Base-by-base conservation (phyloP, 2,113 vertebrate genomes). In the Macrotus californicus region DNA sequence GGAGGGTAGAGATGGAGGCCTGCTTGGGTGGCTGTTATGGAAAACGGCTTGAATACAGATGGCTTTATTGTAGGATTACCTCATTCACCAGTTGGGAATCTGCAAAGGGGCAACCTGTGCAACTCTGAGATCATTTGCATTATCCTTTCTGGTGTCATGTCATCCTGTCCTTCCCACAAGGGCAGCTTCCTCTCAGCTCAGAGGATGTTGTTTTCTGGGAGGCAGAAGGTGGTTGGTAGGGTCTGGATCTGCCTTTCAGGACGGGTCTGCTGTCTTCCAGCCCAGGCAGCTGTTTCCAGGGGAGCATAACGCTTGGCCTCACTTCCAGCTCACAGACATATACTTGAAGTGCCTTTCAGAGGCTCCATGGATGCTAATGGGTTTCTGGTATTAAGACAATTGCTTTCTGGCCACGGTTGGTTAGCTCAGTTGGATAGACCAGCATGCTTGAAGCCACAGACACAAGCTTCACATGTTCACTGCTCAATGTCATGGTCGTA, bases 361-460 rank as follows among this genome's bases (percentile, higher is more conserved):
- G 36, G 48, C 86, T 86, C 59, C 0, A 0, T 59, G 73, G 88
- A 73, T 73, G 46, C 4, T 89, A 83, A 88, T 67, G 79, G 93
- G 82, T 91, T 97, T 94, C 93, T 89, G 88, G 75, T 93, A 69
- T 34, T 12, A 80, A 39, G 91, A 64, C 72, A 22, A 54, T 83
- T 94, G 86, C 69, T 93, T 88, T 67, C 83, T 89, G 91, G 95
- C 85, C 73, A 64, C 1, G 19, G 88, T 14, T 83, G 41, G 36
- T 86, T 87, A 85, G 79, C 79, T 93, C 69, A 10, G 46, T 31
- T 85, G 91, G 83, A 70, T 29, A 73, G 39, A 66, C 5, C 48
- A 24, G 34, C 2, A 2, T 19, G 16, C 70, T 84, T 31, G 46
- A 87, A 95, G 67, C 75, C 88, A 85, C 77, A 88, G 77, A 76